Base-by-base conservation (phyloP, 2,888 invertebrate genomes). In the Limnephilus marmoratus region DNA sequence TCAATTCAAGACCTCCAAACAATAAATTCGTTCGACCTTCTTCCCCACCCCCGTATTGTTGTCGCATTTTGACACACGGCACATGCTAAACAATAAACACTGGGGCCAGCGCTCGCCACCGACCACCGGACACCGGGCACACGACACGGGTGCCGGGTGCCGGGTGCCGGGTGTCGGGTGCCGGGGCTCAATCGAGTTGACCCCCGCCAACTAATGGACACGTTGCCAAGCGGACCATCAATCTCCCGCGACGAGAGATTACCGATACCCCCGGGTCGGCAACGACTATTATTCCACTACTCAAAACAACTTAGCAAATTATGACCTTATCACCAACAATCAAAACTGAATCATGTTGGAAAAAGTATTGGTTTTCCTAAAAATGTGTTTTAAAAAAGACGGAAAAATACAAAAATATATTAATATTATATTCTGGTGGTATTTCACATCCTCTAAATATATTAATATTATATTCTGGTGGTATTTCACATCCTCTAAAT, bases 21-120 rank as follows among this genome's bases (percentile, higher is more conserved):
- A 24, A 83, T 37, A 24, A 41, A 83, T 37, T 83, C 18, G n/a
- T 34, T 24, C 37, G 9, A 4, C 15, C 18, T 24, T 83, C 83
- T 83, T 37, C 83, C n/a, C 83, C 37, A 37, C 83, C 9, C 37
- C 24, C 34, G 11, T 11, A 83, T 37, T 83, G 83, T 90, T 45
- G 90, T 29, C 37, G 24, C 90, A 81, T 80, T 90, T 81, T 90
- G 90, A 90, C 90, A 37, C 18, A 81, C 24, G 90, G 81, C 90
- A 81, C 90, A 53, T 45, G 90, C 81, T 49, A 41, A 80, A 90
- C 90, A 90, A 88, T 90, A 90, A 90, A 80, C n/a, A 81, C 18
- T n/a, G n/a, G 45, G 90, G 41, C 29, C 12, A 7, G 31, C 41
- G 24, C 68, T 68, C 68, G 68, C 68, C 68, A 68, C 24, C 68